These are phyloP conservation scores for Etheostoma perlongum DNA, from an alignment of 2,797 vertebrate genomes.

Conservation along the genomic window DNA sequence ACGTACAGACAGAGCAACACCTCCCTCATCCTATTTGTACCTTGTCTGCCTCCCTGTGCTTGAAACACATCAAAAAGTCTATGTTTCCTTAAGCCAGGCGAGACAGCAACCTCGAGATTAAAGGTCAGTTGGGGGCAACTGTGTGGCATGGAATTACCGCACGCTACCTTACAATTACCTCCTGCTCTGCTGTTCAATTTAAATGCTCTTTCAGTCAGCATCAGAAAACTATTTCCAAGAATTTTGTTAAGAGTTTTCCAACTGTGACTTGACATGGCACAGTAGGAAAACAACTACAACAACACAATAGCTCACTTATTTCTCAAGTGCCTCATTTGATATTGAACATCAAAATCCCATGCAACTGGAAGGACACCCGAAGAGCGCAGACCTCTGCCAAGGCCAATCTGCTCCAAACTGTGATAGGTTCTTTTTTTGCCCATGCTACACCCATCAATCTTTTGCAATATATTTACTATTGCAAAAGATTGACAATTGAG, in stretches of 20 bases:
- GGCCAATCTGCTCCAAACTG: too few species aligned
- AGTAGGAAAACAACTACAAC: slow-evolving; percentile 19
- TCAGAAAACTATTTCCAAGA: slow-evolving; percentile 16
- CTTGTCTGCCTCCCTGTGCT: slow-evolving; percentile 16
- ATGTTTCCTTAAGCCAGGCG: slow-evolving; percentile 13
- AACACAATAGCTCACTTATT: slow-evolving; percentile 8
- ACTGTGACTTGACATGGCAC: slow-evolving; percentile 23
- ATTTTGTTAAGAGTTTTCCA: slow-evolving; percentile 22
- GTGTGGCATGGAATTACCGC: slow-evolving; percentile 4
- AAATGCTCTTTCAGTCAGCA: slow-evolving; percentile 39
- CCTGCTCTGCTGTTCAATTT: slow-evolving; percentile 6
- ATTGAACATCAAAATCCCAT: neutral
- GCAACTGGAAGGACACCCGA: too few species aligned
- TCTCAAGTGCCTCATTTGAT: neutral
- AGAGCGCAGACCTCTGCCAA: too few species aligned
- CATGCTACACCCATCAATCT: too few species aligned
- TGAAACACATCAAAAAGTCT: slow-evolving; percentile 43
- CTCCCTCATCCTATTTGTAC: slow-evolving; percentile 29
- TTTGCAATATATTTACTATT: too few species aligned
- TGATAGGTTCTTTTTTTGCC: too few species aligned
- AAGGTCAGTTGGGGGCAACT: slow-evolving; percentile 39
- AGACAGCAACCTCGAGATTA: slow-evolving; percentile 37
- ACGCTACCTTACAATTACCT: slow-evolving; percentile 9
- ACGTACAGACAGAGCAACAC: slow-evolving; percentile 16
- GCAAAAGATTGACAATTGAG: too few species aligned